These are phyloP conservation scores for Hypotaenidia philippensis DNA, from an alignment of 2,797 vertebrate species.

Conservation along the genomic window DNA sequence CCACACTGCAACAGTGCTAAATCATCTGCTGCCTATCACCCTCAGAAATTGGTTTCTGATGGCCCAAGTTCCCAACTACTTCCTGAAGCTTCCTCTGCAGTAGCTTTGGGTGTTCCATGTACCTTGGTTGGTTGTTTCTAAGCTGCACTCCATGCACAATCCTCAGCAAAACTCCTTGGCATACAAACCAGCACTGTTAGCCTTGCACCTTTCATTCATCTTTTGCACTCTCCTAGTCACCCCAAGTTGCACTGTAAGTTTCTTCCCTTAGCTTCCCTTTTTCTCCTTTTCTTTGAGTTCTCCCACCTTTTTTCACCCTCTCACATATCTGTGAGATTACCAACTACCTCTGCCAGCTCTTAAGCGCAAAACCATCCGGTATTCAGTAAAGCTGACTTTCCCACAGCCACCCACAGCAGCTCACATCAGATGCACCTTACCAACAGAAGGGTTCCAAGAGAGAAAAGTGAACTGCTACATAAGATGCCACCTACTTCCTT, in stretches of 20 bases:
- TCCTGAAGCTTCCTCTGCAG: not conserved
- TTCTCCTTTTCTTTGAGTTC: not conserved
- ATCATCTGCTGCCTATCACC: not conserved
- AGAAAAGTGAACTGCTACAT: not conserved
- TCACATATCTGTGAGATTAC: not conserved
- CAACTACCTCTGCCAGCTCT: not conserved
- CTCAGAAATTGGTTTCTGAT: not conserved
- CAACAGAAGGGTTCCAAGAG: not conserved
- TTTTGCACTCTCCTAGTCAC: not conserved
- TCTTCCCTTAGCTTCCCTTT: not conserved
- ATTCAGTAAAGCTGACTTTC: not conserved
- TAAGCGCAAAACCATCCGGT: not conserved
- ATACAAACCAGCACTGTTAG: not conserved
- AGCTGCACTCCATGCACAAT: not conserved
- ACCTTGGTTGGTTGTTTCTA: not conserved
- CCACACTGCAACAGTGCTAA: not conserved
- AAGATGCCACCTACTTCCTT: not conserved
- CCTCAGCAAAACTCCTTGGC: not conserved
- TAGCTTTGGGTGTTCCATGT: not conserved
- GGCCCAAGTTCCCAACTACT: not conserved
- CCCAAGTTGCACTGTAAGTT: accelerated
- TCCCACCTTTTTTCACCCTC: not conserved
- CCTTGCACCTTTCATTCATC: not conserved
- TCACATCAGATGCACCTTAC: not conserved
- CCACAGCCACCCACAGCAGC: not conserved